Evolutionary conservation across 2,797 vertebrate genomes (phyloP).

Genomic region (Cirrhinus molitorella): DNA sequence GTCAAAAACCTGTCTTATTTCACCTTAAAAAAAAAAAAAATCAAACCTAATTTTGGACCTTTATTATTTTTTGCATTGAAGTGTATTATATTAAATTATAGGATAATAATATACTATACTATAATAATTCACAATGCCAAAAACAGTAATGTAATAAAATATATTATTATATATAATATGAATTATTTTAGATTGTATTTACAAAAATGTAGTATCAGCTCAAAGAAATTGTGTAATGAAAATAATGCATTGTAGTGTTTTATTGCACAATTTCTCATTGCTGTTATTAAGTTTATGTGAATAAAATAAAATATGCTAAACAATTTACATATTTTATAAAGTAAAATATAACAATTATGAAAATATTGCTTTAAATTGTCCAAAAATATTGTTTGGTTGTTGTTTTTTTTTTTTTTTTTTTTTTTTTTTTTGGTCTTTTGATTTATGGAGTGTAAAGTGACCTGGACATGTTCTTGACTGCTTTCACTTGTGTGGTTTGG

Average conservation of each 20-base stretch:
- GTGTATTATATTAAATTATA: neutral
- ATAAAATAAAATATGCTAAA: neutral
- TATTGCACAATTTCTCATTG: neutral
- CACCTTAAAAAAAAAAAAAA: neutral
- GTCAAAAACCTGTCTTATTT: neutral
- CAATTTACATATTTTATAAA: neutral
- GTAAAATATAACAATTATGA: no score
- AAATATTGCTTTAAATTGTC: neutral
- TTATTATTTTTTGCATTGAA: no score
- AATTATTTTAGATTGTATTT: neutral
- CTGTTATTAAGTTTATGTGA: neutral
- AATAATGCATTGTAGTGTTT: neutral
- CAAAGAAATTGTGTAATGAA: neutral
- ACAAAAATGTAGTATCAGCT: neutral
- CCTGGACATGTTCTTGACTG: neutral
- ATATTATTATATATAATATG: no score
- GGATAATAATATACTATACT: neutral
- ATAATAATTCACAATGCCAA: neutral
- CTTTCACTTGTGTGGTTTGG: neutral
- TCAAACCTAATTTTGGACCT: rapidly evolving
- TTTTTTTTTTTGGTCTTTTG: neutral
- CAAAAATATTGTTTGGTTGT: no score
- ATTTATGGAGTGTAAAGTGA: neutral
- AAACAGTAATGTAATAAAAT: neutral
- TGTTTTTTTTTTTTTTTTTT: no score